These are phyloP conservation scores for Agonum fuliginosum DNA, from an alignment of 2,888 invertebrate species.

Conservation along the genomic window DNA sequence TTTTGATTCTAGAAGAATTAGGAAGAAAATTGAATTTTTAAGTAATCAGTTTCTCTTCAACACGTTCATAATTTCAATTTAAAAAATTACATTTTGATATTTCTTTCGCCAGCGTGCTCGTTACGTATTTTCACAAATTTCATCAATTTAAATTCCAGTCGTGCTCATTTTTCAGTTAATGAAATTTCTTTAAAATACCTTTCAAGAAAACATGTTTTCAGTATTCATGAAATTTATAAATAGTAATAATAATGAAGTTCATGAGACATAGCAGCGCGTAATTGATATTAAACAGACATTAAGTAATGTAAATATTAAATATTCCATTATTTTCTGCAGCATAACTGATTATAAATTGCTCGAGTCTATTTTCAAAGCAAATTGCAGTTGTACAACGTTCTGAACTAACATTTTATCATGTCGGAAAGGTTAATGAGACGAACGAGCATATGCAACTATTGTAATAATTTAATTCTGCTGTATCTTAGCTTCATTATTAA, in stretches of 20 bases:
- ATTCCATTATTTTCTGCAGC: neutral
- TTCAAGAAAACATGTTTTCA: neutral
- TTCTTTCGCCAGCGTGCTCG: constrained; percentile 11
- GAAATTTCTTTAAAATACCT: constrained; percentile 28
- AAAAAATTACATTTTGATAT: constrained; percentile 52
- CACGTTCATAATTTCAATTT: constrained; percentile 48
- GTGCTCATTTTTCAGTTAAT: constrained; percentile 9
- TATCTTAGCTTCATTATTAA: neutral
- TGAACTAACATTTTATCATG: neutral
- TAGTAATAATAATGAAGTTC: neutral
- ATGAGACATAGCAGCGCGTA: neutral
- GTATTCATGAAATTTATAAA: neutral
- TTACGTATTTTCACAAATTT: constrained; percentile 39
- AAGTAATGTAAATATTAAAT: neutral
- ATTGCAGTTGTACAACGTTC: neutral
- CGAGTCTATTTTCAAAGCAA: neutral
- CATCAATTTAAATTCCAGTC: constrained; percentile 45
- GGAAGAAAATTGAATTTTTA: constrained; percentile 45
- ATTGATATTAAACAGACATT: neutral
- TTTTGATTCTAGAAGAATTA: constrained; percentile 24
- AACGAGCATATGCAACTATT: neutral
- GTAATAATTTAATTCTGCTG: neutral
- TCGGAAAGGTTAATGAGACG: neutral
- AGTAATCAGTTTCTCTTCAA: constrained; percentile 50
- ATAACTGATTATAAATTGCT: neutral